Conservation (phyloP, 30 jellyfish, hydroid and myxozoan genomes). For the Morbakka virulenta region DNA sequence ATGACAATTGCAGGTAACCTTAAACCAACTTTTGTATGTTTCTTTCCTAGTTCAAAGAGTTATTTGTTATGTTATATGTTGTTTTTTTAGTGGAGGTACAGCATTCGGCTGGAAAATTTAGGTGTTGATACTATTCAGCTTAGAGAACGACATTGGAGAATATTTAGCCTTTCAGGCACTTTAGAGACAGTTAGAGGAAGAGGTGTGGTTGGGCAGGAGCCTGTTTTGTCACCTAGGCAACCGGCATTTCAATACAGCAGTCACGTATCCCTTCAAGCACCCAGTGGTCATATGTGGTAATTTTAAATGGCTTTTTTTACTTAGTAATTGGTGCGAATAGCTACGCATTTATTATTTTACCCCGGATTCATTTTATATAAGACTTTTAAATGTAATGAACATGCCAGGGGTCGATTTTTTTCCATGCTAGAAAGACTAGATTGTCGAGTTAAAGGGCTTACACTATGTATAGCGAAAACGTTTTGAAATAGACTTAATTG, state of each 20-base stretch:
- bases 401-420: no score
- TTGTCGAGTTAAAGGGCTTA: no score
- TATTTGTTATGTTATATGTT: not conserved
- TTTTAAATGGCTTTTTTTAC: not conserved
- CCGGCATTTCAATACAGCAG: constrained; percentile 98
- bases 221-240: constrained; percentile 79
- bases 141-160: constrained; percentile 95
- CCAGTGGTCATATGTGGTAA: constrained; percentile 99
- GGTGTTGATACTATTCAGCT: constrained; percentile 82
- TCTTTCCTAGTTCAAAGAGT: not conserved
- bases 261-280: constrained; percentile 91
- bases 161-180: constrained; percentile 87
- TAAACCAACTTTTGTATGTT: no score
- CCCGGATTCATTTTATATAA: no score
- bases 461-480: no score
- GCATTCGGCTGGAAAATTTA: constrained; percentile 83
- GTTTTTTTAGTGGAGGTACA: constrained; percentile 86
- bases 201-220: constrained; percentile 98
- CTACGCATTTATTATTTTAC: no score
- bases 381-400: no score
- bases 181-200: constrained; percentile 93
- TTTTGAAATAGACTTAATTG: no score
- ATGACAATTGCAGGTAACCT: no score
- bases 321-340: no score
- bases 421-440: no score